Percentiles rank a stretch among this genome's conserved stretches.
Evolutionary conservation across 1,140 invertebrate genomes (phyloP).

Genomic region (Prorops nasuta): DNA sequence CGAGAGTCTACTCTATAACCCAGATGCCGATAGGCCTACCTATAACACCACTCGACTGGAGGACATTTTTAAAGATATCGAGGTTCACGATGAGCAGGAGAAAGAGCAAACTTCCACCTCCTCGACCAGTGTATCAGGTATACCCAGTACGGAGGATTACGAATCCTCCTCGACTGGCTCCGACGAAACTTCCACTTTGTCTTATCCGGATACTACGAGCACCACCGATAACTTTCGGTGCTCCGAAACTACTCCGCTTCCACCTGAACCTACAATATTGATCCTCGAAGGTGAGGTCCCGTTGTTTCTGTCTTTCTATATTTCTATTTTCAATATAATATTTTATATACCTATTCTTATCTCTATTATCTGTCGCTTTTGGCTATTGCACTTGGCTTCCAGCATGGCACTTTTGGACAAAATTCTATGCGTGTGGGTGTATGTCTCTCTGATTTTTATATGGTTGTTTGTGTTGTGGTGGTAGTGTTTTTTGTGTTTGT

Average conservation of each 20-base stretch:
- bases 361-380: too few species aligned
- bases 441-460: too few species aligned
- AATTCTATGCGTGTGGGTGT: too few species aligned
- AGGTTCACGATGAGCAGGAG: background rate
- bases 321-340: background rate
- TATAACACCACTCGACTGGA: background rate
- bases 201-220: conserved; percentile 20
- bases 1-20: background rate
- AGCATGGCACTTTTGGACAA: too few species aligned
- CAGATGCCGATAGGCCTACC: background rate
- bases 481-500: too few species aligned
- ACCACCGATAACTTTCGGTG: conserved; percentile 49
- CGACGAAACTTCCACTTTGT: background rate
- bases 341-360: too few species aligned
- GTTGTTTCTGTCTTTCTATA: conserved; percentile 11
- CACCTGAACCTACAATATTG: conserved; percentile 68
- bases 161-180: background rate
- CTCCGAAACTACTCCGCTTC: conserved; percentile 60
- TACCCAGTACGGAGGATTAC: background rate
- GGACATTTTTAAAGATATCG: too few species aligned
- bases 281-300: conserved; percentile 72
- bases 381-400: too few species aligned
- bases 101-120: background rate
- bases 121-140: too few species aligned
- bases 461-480: too few species aligned